phyloP scores from a whole-genome alignment of 2,113 vertebrate genomes.

The Xenus cinereus region DNA sequence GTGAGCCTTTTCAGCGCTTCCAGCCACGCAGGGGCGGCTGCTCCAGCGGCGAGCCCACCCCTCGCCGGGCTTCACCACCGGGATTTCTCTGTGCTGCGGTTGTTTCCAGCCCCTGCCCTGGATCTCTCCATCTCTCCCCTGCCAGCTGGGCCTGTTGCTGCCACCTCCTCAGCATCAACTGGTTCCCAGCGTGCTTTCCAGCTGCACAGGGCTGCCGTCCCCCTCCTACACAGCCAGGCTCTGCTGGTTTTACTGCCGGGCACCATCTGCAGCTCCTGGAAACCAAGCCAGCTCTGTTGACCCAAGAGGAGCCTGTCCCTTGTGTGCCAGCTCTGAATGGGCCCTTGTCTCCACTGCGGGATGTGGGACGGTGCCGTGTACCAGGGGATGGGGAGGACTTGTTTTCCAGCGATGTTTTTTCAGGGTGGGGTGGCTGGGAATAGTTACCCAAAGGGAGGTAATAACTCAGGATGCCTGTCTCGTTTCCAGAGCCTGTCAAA shows the following conservation, averaged over 20 bases:
- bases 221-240: not conserved
- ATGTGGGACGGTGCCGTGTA: too few relatives aligned
- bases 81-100: not conserved
- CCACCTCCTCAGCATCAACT: not conserved
- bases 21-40: fast-evolving
- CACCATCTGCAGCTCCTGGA: slow-evolving; percentile 38
- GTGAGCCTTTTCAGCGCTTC: not conserved
- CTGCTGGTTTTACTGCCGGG: not conserved
- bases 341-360: not conserved
- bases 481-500: not conserved
- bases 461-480: not conserved
- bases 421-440: not conserved
- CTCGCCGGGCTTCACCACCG: not conserved
- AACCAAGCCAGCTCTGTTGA: slow-evolving; percentile 22
- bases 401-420: not conserved
- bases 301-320: not conserved
- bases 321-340: slow-evolving; percentile 10
- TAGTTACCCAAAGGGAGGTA: not conserved
- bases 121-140: not conserved
- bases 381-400: not conserved
- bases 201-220: not conserved
- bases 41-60: not conserved
- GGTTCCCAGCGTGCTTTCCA: not conserved
- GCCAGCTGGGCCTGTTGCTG: not conserved
- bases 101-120: not conserved